These are phyloP conservation scores for Paramacrobiotus metropolitanus DNA, from an alignment of 1,140 invertebrate genomes.

Conservation along the genomic window DNA sequence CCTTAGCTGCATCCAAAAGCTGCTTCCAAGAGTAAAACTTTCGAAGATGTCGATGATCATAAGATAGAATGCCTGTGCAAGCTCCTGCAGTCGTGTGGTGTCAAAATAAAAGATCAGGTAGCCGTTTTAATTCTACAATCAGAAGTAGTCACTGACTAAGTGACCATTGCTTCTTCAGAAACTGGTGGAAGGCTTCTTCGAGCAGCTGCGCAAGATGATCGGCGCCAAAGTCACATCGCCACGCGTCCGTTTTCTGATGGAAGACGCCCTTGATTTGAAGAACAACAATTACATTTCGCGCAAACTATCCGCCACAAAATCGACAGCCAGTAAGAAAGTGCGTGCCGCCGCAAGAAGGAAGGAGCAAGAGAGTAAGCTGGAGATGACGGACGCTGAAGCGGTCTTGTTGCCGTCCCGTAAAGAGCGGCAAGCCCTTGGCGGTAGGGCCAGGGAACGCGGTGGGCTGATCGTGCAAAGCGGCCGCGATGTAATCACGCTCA, in stretches of 20 bases:
- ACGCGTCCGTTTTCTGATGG: conserved; percentile 1
- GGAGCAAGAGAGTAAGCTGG: background rate
- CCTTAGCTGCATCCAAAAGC: conserved; percentile 3
- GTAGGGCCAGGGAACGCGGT: background rate
- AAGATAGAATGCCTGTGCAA: conserved; percentile 1
- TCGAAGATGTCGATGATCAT: background rate
- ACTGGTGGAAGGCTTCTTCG: background rate
- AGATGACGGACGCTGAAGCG: background rate
- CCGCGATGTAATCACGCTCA: background rate
- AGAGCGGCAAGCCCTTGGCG: background rate
- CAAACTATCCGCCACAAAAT: background rate
- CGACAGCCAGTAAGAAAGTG: background rate
- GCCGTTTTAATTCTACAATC: too few species aligned
- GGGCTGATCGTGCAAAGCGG: background rate
- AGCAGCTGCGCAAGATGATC: conserved; percentile 2
- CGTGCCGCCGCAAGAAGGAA: background rate
- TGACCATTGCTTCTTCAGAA: too few species aligned
- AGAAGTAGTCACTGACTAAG: too few species aligned
- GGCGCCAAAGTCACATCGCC: background rate
- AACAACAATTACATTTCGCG: background rate
- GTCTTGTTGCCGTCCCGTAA: background rate
- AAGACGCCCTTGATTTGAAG: background rate
- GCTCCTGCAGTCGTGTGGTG: background rate
- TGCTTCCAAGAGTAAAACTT: background rate
- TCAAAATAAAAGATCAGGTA: background rate